Evolutionary conservation across 2,888 invertebrate genomes (phyloP).

Genomic region (Troilus luridus): DNA sequence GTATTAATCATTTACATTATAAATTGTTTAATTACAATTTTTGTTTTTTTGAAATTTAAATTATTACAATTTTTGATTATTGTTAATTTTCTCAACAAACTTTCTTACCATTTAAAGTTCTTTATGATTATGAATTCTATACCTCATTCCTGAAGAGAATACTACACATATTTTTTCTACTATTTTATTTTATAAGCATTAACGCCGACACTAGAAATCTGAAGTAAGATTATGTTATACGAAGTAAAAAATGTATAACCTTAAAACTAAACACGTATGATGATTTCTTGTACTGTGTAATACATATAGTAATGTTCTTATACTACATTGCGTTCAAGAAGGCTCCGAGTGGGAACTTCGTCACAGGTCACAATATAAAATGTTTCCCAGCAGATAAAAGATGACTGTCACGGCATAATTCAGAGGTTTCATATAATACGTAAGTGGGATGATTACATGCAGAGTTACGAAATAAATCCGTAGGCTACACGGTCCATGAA

Average conservation of each 20-base stretch:
- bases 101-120: too few relatives aligned
- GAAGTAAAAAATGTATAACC: neutral
- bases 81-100: too few relatives aligned
- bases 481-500: neutral
- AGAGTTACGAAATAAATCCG: neutral
- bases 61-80: too few relatives aligned
- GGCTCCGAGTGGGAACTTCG: neutral
- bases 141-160: too few relatives aligned
- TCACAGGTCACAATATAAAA: constrained; percentile 6
- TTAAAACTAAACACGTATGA: neutral
- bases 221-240: too few relatives aligned
- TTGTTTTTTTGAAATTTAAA: too few relatives aligned
- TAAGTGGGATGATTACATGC: constrained; percentile 6
- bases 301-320: neutral
- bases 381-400: constrained; percentile 35
- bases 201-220: too few relatives aligned
- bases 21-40: too few relatives aligned
- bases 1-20: too few relatives aligned
- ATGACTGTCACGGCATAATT: constrained; percentile 22
- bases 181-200: too few relatives aligned
- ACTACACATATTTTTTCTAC: too few relatives aligned
- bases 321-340: neutral
- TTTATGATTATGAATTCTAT: too few relatives aligned
- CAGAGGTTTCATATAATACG: neutral
- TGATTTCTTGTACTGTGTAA: neutral